These are phyloP conservation scores for Saccopteryx bilineata DNA, from an alignment of 2,113 vertebrate genomes.

Conservation along the genomic window DNA sequence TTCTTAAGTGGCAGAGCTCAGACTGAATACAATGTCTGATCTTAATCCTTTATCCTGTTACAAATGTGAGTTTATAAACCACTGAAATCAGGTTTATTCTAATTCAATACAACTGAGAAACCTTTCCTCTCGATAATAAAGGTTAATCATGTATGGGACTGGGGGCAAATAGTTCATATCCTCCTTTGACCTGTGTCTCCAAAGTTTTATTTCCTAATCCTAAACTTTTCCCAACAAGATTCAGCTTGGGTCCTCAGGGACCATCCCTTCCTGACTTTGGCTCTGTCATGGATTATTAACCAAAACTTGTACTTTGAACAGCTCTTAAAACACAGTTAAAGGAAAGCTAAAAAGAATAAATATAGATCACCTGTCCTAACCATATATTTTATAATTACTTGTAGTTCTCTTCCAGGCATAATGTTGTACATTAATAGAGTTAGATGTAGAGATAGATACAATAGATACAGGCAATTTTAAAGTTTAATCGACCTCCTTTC, in stretches of 20 bases:
- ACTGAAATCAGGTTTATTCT: not conserved
- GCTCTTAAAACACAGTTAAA: constrained; percentile 51
- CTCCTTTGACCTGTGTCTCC: constrained; percentile 62
- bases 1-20: not conserved
- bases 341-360: not conserved
- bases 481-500: constrained; percentile 24
- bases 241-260: not conserved
- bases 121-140: constrained; percentile 63
- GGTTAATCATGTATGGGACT: constrained; percentile 28
- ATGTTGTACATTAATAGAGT: constrained; percentile 19
- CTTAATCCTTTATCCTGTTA: not conserved
- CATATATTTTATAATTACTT: constrained; percentile 41
- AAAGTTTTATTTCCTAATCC: constrained; percentile 70
- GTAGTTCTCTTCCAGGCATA: constrained; percentile 50
- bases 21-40: not conserved
- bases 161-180: constrained; percentile 45
- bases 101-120: not conserved
- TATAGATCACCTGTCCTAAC: not conserved
- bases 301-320: constrained; percentile 51
- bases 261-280: constrained; percentile 47
- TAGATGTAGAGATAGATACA: not conserved
- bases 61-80: not conserved
- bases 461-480: constrained; percentile 24
- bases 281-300: constrained; percentile 56
- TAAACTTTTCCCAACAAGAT: constrained; percentile 63